A percentile compares a stretch with the other conserved stretches of the same genome.
These are phyloP conservation scores for Tachyglossus aculeatus DNA, from an alignment of 2,797 vertebrate genomes.

Conservation along the genomic window DNA sequence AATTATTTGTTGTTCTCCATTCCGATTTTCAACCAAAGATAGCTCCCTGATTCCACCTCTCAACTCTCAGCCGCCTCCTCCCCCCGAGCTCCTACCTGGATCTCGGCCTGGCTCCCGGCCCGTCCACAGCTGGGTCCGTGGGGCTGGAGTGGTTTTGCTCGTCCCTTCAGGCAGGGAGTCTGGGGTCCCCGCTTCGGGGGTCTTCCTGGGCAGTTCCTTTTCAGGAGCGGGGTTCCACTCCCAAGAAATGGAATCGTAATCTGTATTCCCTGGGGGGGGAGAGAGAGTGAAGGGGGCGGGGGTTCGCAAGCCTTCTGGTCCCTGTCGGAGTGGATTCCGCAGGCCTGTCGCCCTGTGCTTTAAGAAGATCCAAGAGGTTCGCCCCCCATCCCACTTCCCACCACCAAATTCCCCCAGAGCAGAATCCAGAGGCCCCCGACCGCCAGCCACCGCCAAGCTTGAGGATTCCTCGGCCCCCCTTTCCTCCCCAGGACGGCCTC, in stretches of 20 bases:
- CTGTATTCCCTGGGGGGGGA: constrained; percentile 23
- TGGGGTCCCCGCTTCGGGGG: not conserved
- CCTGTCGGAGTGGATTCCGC: not conserved
- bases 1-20: no score
- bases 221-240: constrained; percentile 47
- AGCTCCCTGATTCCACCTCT: no score
- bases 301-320: no score
- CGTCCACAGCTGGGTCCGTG: not conserved
- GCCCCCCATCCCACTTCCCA: not conserved
- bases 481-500: no score
- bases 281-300: not conserved
- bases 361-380: not conserved
- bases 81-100: not conserved
- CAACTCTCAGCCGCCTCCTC: no score
- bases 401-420: no score
- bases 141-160: not conserved
- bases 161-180: not conserved
- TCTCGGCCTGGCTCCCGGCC: constrained; percentile 11
- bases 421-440: not conserved
- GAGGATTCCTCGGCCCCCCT: not conserved
- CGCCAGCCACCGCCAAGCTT: not conserved
- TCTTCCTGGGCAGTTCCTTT: constrained; percentile 29
- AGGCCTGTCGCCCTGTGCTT: not conserved
- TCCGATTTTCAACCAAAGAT: no score
- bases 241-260: constrained; percentile 50